These are phyloP conservation scores for Rhinogobio ventralis DNA, from an alignment of 2,797 vertebrate species.

Conservation along the genomic window DNA sequence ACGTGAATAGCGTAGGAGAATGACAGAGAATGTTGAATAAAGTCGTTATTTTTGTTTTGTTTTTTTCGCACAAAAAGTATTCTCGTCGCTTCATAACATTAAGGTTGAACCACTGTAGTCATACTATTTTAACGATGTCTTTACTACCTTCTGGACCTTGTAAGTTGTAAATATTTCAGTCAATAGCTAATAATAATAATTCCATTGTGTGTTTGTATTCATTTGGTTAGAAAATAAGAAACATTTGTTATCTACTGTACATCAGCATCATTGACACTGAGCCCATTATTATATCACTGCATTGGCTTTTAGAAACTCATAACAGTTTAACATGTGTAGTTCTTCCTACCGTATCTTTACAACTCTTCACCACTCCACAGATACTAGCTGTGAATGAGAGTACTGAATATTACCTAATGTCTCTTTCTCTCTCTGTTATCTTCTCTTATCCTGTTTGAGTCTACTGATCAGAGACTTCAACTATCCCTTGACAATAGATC, in stretches of 20 bases:
- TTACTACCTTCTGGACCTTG: no score
- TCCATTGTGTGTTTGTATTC: neutral
- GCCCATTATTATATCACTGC: neutral
- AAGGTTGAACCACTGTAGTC: no score
- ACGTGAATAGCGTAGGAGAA: no score
- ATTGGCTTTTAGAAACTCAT: neutral
- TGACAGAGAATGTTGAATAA: no score
- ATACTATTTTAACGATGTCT: no score
- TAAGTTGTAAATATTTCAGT: no score
- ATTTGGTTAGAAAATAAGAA: neutral
- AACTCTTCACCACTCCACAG: neutral
- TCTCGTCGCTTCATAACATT: no score
- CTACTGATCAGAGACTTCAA: neutral
- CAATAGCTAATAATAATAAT: neutral
- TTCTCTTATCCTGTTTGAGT: conserved; percentile 19
- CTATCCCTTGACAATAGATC: neutral
- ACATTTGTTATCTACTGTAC: neutral
- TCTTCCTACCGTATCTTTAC: conserved; percentile 32
- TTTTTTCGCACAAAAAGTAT: no score
- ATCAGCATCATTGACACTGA: neutral
- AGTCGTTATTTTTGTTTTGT: no score
- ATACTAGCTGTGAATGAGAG: conserved; percentile 12
- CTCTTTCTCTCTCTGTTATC: conserved; percentile 23
- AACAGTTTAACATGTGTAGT: conserved; percentile 13
- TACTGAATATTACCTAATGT: neutral